A percentile compares a stretch with the other conserved stretches of the same genome.
phyloP scores from a whole-genome alignment of 2,797 vertebrate genomes.

The Pristis pectinata region DNA sequence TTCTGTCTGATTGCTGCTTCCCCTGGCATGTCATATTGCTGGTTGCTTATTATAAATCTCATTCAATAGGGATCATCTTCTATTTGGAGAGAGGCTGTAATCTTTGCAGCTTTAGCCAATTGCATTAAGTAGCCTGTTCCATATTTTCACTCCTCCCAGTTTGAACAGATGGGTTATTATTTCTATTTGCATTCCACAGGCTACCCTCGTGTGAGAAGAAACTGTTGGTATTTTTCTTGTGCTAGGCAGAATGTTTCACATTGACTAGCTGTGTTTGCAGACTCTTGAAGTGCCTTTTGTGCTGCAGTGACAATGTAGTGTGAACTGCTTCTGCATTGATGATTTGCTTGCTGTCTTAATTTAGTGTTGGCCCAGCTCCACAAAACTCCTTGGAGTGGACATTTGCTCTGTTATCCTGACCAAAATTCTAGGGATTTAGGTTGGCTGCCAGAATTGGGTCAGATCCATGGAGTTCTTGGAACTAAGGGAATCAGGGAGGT shows the following conservation, averaged over 20 bases:
- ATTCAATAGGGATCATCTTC: not conserved
- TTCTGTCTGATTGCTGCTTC: not conserved
- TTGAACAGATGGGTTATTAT: not conserved
- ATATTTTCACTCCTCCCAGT: not conserved
- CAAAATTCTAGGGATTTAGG: not conserved
- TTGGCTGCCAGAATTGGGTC: too few relatives aligned
- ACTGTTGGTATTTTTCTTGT: not conserved
- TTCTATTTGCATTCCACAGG: not conserved
- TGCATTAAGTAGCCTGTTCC: not conserved
- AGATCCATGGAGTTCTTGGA: too few relatives aligned
- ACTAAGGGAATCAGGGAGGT: too few relatives aligned
- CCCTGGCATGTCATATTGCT: not conserved
- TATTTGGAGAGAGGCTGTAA: not conserved
- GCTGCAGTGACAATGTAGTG: not conserved
- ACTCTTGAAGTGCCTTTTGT: not conserved
- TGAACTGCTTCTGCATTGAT: not conserved
- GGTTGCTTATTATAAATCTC: not conserved
- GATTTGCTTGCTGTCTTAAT: not conserved
- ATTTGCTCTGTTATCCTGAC: not conserved
- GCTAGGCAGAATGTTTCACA: not conserved
- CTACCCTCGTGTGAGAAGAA: not conserved
- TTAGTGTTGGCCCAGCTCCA: not conserved
- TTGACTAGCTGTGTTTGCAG: not conserved
- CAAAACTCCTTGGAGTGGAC: not conserved
- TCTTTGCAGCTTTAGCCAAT: not conserved